phyloP scores from a whole-genome alignment of 2,888 invertebrate species.

The Laspeyria flexula region DNA sequence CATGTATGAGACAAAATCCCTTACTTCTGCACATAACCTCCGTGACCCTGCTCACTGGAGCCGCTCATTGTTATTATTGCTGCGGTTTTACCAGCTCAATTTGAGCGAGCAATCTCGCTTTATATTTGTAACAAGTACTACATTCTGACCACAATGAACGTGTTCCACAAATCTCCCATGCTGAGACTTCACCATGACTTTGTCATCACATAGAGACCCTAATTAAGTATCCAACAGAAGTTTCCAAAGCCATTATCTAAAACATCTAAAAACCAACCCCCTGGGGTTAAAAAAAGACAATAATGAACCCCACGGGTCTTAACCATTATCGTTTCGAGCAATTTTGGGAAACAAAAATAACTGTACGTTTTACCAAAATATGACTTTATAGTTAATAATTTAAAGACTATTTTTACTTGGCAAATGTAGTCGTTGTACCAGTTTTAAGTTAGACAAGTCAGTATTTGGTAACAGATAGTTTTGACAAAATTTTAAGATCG shows the following conservation, averaged over 20 bases:
- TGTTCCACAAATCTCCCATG: background rate
- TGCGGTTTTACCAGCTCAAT: no score
- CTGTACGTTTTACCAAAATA: constrained; percentile 9
- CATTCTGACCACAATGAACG: background rate
- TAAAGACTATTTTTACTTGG: constrained; percentile 7
- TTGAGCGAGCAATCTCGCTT: no score
- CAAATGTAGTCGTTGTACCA: constrained; percentile 5
- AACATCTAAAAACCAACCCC: constrained; percentile 47
- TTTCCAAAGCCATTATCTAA: constrained; percentile 41
- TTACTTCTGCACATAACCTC: no score
- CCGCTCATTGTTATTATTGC: no score
- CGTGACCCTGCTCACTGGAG: no score
- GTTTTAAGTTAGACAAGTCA: constrained; percentile 25
- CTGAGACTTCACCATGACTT: constrained; percentile 9
- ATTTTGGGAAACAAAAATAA: constrained; percentile 38
- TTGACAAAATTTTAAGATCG: constrained; percentile 36
- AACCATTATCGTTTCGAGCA: constrained; percentile 45
- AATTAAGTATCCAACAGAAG: constrained; percentile 36
- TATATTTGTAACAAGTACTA: no score
- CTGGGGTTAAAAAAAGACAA: constrained; percentile 40
- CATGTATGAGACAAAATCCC: no score
- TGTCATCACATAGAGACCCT: constrained; percentile 37
- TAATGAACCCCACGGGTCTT: constrained; percentile 34
- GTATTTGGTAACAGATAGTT: constrained; percentile 41
- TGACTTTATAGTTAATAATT: background rate